Conservation (phyloP, 2,888 invertebrate genomes). For the Tortrix viridana region DNA sequence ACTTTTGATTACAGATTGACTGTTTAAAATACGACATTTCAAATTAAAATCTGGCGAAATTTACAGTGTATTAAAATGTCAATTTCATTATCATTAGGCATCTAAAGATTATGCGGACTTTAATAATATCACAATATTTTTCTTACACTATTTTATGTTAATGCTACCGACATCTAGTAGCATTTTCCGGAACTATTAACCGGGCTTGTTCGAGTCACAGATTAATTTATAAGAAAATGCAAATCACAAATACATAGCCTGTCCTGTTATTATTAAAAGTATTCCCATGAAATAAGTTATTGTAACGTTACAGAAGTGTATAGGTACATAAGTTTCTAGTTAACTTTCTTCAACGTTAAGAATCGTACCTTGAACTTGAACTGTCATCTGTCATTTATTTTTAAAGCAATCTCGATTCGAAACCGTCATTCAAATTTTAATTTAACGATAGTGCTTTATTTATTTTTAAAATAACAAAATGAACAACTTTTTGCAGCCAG, state of each 20-base stretch:
- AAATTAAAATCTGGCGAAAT: no score
- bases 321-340: no score
- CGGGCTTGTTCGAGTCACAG: slow-evolving; percentile 1
- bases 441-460: slow-evolving; percentile 12
- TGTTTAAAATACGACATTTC: no score
- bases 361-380: slow-evolving; percentile 5
- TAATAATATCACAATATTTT: no score
- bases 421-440: slow-evolving; percentile 17
- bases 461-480: slow-evolving; percentile 44
- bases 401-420: not conserved
- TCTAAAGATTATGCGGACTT: no score
- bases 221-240: not conserved
- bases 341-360: not conserved
- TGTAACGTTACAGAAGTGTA: no score
- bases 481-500: slow-evolving; percentile 56
- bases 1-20: no score
- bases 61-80: no score
- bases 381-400: not conserved
- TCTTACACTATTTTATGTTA: not conserved
- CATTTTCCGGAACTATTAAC: not conserved
- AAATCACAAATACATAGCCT: not conserved
- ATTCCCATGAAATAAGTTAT: no score
- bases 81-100: no score
- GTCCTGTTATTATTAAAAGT: no score
- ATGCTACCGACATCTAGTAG: slow-evolving; percentile 12